A percentile compares a stretch with the other conserved stretches of the same genome.
These are phyloP conservation scores for Arvicanthis niloticus DNA, from an alignment of 2,113 vertebrate genomes.

Conservation along the genomic window DNA sequence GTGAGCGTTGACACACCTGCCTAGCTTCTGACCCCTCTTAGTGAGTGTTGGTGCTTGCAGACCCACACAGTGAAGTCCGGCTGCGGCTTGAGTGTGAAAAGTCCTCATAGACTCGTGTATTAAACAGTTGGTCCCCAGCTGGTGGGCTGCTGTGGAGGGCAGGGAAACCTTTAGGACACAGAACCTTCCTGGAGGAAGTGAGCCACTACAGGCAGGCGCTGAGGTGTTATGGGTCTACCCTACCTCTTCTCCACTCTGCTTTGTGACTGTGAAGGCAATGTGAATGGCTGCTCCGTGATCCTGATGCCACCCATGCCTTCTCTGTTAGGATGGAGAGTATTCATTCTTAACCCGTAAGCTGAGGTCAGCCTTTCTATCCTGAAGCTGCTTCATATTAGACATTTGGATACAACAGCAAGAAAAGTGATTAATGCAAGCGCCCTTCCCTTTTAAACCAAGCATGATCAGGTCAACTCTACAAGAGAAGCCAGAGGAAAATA, in stretches of 20 bases:
- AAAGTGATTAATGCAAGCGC: not conserved
- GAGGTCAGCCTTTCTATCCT: not conserved
- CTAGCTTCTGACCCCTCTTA: not conserved
- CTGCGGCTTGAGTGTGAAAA: not conserved
- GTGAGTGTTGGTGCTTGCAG: not conserved
- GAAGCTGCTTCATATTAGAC: not conserved
- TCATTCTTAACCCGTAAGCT: not conserved
- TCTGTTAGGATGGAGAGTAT: no score
- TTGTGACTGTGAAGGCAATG: not conserved
- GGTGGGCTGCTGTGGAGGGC: not conserved
- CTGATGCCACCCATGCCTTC: no score
- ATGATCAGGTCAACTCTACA: not conserved
- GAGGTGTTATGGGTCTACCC: not conserved
- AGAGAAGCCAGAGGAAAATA: slow-evolving; percentile 34
- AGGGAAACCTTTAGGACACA: not conserved
- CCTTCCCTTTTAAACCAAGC: not conserved
- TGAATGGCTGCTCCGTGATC: accelerated
- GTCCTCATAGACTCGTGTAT: not conserved
- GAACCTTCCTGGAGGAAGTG: not conserved
- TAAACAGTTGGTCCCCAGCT: not conserved
- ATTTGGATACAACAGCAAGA: not conserved
- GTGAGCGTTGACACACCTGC: not conserved
- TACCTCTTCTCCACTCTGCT: not conserved
- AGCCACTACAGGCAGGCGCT: not conserved
- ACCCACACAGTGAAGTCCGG: not conserved